Evolutionary conservation across 2,797 vertebrate species (phyloP), one percentile per base, ranked within the genome.

Genomic region (Danio jaintianensis): DNA sequence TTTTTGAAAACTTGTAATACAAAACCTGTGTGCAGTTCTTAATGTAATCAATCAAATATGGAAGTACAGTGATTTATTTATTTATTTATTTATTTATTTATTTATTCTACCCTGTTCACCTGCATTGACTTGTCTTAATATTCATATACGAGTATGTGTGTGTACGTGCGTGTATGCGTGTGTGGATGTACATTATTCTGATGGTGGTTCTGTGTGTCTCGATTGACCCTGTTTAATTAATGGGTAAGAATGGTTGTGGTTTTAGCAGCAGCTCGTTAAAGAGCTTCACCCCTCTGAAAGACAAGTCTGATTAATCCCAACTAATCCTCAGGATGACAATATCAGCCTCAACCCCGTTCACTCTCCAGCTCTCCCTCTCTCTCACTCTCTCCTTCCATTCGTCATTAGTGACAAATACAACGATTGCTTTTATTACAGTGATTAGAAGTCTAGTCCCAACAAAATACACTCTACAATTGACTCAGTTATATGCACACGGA

Each of bases 261-360:
- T 90, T 90, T 87, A 85, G 86, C 81, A 80, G 90, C 87, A 86
- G 90, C 88, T 91, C 89, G 91, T 92, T 92, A 91, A 91, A 92
- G 92, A 88, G 89, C 89, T 92, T 91, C 90, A 92, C 90, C 89
- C 90, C 84, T 87, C 88, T 91, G 89, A 92, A 93, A 92, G 89
- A 91, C 56, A 91, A 90, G 88, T 88, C 88, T 92, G 92, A 93
- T 94, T 92, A 94, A 94, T 94, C 92, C 90, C 3, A 90, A 84
- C 89, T 93, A 92, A 93, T 93, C 91, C 92, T 85, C 87, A 85
- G 88, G 88, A 90, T 86, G 88, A 90, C 90, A 92, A 91, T 91
- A 92, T 43, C 76, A 64, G 48, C 68, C 48, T 69, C 29, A 45
- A 47, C 87, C 88, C 80, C 85, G 85, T 85, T 87, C 88, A 83